Percentiles rank a stretch among this genome's conserved stretches.
These are phyloP conservation scores for Eulemur albifrons DNA, from an alignment of 2,797 vertebrate genomes.

Conservation along the genomic window DNA sequence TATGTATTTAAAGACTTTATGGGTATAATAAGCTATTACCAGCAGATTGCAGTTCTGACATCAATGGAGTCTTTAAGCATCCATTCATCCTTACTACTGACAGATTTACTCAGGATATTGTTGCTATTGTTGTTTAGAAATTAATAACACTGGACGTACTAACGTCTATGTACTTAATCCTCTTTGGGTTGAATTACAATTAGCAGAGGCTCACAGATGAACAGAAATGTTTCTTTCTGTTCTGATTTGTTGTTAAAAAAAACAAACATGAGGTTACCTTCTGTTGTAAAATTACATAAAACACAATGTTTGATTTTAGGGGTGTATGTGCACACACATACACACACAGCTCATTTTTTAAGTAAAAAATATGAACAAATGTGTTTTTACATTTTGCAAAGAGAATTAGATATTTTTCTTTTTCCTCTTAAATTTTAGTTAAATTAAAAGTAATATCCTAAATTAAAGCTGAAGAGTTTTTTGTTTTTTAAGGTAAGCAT, in stretches of 20 bases:
- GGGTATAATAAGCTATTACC: background rate
- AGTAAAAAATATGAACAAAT: background rate
- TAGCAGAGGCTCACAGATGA: constrained; percentile 41
- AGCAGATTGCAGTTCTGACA: constrained; percentile 47
- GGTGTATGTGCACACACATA: background rate
- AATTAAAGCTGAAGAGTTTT: background rate
- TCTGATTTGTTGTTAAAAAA: background rate
- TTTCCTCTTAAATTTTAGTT: background rate
- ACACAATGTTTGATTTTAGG: constrained; percentile 3
- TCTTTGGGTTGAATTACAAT: constrained; percentile 66
- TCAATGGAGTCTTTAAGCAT: constrained; percentile 36
- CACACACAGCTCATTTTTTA: background rate
- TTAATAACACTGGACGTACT: constrained; percentile 72
- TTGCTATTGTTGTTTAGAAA: constrained; percentile 72
- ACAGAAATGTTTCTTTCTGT: constrained; percentile 30
- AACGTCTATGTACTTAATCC: constrained; percentile 69
- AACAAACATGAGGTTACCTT: background rate
- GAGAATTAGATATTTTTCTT: background rate
- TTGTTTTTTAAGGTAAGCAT: background rate
- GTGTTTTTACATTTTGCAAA: constrained; percentile 3
- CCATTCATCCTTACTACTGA: constrained; percentile 43
- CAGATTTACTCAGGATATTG: constrained; percentile 65
- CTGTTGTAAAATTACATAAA: constrained; percentile 13
- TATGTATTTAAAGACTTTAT: background rate
- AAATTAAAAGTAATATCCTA: constrained; percentile 19